phyloP scores from a whole-genome alignment of 2,113 vertebrate genomes.

The Mellivora capensis region DNA sequence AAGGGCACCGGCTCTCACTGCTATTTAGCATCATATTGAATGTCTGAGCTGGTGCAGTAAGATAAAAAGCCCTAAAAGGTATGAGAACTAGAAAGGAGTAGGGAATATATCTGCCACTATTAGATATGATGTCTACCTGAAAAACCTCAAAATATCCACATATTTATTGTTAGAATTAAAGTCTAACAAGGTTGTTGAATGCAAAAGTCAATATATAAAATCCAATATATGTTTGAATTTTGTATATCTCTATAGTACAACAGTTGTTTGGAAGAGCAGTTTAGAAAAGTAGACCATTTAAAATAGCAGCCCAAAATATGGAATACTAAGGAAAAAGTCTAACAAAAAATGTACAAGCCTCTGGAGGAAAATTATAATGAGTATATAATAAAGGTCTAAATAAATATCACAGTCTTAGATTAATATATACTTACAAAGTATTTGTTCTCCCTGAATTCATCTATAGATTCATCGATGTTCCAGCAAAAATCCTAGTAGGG shows the following conservation, averaged over 20 bases:
- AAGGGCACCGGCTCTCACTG: background rate
- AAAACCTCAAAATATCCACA: background rate
- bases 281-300: conserved; percentile 2
- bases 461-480: background rate
- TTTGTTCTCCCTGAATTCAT: background rate
- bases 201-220: background rate
- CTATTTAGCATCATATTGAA: background rate
- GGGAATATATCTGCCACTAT: background rate
- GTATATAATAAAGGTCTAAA: background rate
- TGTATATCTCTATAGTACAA: background rate
- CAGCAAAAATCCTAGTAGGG: background rate
- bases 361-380: background rate
- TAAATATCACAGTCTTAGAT: conserved; percentile 16
- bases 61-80: background rate
- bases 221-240: background rate
- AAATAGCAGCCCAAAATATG: background rate
- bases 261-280: conserved; percentile 14
- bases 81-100: background rate
- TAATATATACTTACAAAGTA: background rate
- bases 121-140: background rate
- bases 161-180: conserved; percentile 47
- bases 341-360: background rate
- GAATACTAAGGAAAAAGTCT: background rate
- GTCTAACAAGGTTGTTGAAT: background rate
- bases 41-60: background rate